These are phyloP conservation scores for Busseola fusca DNA, from an alignment of 2,888 invertebrate genomes.

Conservation along the genomic window DNA sequence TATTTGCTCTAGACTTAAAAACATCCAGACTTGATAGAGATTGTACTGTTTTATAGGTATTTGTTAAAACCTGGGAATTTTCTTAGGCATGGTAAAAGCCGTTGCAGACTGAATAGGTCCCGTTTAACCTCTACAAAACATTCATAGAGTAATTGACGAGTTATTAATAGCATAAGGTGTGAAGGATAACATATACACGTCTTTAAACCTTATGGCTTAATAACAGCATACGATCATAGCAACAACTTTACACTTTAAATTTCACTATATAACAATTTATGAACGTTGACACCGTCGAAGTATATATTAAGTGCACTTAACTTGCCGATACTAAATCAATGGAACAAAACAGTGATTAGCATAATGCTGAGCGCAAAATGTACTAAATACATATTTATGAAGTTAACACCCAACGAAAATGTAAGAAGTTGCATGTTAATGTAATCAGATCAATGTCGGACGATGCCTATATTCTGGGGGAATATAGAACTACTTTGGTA, in stretches of 20 bases:
- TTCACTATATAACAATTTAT: slow-evolving; percentile 42
- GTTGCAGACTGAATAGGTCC: background rate
- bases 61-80: background rate
- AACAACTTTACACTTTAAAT: slow-evolving; percentile 1
- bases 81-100: background rate
- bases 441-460: slow-evolving; percentile 54
- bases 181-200: slow-evolving; percentile 9
- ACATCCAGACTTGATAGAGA: background rate
- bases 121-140: background rate
- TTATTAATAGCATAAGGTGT: slow-evolving; percentile 11
- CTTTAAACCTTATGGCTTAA: slow-evolving; percentile 16
- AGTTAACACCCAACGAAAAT: slow-evolving; percentile 58
- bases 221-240: slow-evolving; percentile 21
- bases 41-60: background rate
- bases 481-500: background rate
- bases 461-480: slow-evolving; percentile 46
- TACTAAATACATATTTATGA: slow-evolving; percentile 71
- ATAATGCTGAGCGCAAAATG: slow-evolving; percentile 44
- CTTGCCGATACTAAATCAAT: slow-evolving; percentile 52
- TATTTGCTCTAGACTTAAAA: background rate
- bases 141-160: background rate
- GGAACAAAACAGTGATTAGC: slow-evolving; percentile 64
- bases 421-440: slow-evolving; percentile 51
- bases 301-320: slow-evolving; percentile 49
- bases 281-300: slow-evolving; percentile 34